Base-by-base conservation (phyloP, 2,797 vertebrate genomes). In the Hippoglossus hippoglossus region DNA sequence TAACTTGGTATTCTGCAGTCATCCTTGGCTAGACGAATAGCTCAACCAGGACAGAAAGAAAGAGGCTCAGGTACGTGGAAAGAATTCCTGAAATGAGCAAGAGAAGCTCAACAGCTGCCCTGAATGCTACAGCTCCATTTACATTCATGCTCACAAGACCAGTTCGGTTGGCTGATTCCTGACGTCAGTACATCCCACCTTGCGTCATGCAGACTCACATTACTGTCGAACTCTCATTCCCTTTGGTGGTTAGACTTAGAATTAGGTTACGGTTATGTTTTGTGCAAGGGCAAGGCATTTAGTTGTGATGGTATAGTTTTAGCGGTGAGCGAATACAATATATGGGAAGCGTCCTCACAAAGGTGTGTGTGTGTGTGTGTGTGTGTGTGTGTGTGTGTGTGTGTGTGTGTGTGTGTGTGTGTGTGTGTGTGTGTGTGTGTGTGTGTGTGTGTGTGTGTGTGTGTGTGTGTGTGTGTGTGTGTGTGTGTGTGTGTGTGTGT, bases 141-240 rank as follows among this genome's bases (percentile, higher is more conserved):
- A 46, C 69, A 63, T 66, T 80, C 54, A 26, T 31, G 62, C 75
- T 80, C 58, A 47, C 83, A 80, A 58, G 78, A 93, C 89, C 79
- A 44, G 89, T 92, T 90, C 72, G 85, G 87, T 87, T 12, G 51
- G 85, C 62, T 81, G 28, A 25, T 82, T 72, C 75, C 52, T 91
- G 87, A 89, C 49, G 72, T 86, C 86, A 77, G 5, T 21, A 1
- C 41, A 22, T 24, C 18, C 24, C 11, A 15, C 59, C 28, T 59
- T 63, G 85, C 77, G 70, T 89, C 81, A 86, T 75, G 66, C 70
- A 51, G 72, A 57, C 51, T 88, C 82, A 64, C 58, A 1, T 85
- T 83, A 80, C 80, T 64, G 47, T 64, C 75, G 79, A 24, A 61
- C 26, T 66, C 57, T 2, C 51, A 50, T 58, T 80, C 19, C 12